Percentiles rank a stretch among this genome's conserved stretches.
Conservation (phyloP, 2,113 vertebrate genomes). For the Aythya baeri region DNA sequence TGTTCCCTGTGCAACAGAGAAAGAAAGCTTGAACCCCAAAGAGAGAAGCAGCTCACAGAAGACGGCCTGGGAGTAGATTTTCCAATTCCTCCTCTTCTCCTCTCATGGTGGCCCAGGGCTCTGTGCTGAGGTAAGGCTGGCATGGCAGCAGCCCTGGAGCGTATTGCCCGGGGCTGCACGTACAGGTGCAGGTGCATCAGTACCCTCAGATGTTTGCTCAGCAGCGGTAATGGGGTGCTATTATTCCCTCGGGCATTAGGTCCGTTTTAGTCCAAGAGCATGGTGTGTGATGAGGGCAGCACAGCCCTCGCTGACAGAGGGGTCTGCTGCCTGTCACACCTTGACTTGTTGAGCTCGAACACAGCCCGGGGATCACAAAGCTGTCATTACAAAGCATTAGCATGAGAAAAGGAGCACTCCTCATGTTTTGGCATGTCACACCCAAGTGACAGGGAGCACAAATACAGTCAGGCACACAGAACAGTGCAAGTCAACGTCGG, state of each 20-base stretch:
- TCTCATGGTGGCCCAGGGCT: not conserved
- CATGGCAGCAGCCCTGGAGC: not conserved
- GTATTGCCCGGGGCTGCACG: fast-evolving
- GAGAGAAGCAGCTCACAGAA: not conserved
- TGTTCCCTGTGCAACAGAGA: not conserved
- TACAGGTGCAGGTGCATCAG: fast-evolving
- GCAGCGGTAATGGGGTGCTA: not conserved
- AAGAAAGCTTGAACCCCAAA: not conserved
- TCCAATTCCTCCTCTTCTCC: not conserved
- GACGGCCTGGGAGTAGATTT: not conserved
- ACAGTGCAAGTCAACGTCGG: constrained; percentile 72
- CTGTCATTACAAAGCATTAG: constrained; percentile 79
- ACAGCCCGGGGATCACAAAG: constrained; percentile 59
- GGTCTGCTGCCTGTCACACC: constrained; percentile 77
- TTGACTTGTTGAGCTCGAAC: constrained; percentile 69
- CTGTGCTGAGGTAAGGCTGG: not conserved
- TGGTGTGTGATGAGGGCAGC: not conserved
- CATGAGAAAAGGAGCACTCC: constrained; percentile 80
- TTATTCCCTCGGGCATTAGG: not conserved
- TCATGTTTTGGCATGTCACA: constrained; percentile 82
- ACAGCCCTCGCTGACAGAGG: constrained; percentile 15
- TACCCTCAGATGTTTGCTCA: not conserved
- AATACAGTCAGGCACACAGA: constrained; percentile 74
- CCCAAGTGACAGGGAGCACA: constrained; percentile 78
- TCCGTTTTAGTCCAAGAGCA: not conserved